Conservation (phyloP, 2,888 invertebrate genomes). For the Dynastes hyllus region DNA sequence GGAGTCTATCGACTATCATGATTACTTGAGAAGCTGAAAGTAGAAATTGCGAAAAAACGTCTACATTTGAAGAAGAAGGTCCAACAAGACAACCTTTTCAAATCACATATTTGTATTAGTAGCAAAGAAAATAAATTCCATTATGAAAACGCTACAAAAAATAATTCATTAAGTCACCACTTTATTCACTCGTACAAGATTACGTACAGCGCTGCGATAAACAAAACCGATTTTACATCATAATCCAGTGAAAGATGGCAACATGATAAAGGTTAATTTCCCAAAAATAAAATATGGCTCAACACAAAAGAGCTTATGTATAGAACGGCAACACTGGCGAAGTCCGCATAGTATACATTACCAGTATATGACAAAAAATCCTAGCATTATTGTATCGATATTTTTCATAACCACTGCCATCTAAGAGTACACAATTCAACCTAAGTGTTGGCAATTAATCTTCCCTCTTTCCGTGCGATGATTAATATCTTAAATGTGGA, state of each 20-base stretch:
- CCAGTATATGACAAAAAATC: background rate
- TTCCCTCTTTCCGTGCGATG: conserved; percentile 33
- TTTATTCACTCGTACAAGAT: no score
- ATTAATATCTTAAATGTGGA: conserved; percentile 48
- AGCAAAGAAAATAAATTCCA: no score
- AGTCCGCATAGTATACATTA: background rate
- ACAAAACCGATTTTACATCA: no score
- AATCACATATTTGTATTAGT: no score
- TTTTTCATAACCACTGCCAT: conserved; percentile 30
- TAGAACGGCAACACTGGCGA: background rate
- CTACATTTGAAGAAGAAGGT: no score
- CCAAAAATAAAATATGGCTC: background rate
- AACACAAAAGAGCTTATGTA: background rate
- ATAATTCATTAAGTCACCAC: no score
- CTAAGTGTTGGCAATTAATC: conserved; percentile 44
- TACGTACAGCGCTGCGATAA: no score
- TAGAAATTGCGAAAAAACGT: no score
- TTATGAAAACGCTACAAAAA: no score
- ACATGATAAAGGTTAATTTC: background rate
- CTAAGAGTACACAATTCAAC: conserved; percentile 39
- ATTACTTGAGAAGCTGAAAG: no score
- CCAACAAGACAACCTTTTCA: no score
- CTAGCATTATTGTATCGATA: conserved; percentile 43
- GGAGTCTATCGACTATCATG: no score
- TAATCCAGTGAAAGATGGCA: background rate